phyloP scores from a whole-genome alignment of 2,113 vertebrate genomes.

The Salminus brasiliensis region DNA sequence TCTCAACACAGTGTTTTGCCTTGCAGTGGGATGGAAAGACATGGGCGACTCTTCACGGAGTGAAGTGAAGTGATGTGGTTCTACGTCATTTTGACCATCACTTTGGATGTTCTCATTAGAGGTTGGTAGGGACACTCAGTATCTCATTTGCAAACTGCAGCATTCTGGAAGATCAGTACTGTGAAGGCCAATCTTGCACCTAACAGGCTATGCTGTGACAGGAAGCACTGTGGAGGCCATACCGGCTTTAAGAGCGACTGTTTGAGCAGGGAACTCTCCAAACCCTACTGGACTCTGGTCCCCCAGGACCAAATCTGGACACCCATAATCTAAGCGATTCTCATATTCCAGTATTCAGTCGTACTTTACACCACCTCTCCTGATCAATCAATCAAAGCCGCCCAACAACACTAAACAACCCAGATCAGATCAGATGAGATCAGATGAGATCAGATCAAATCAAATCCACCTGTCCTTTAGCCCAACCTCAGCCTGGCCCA shows the following conservation, averaged over 20 bases:
- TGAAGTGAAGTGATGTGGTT: no score
- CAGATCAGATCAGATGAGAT: conserved; percentile 13
- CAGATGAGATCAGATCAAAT: conserved; percentile 13
- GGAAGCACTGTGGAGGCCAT: neutral
- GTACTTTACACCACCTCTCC: neutral
- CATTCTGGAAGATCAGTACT: no score
- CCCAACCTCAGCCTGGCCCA: neutral
- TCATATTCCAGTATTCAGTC: neutral
- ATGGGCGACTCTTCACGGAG: no score
- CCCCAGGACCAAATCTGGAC: neutral
- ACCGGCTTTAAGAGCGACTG: neutral
- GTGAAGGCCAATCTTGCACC: neutral
- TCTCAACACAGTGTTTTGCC: no score
- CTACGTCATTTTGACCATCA: no score
- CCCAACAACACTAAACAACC: neutral
- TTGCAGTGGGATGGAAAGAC: no score
- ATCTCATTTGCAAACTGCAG: neutral
- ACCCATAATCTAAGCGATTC: neutral
- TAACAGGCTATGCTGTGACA: neutral
- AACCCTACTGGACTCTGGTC: neutral
- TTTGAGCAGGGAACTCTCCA: neutral
- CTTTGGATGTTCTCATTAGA: neutral
- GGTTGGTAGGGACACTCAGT: neutral
- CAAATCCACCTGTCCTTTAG: conserved; percentile 1
- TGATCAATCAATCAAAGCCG: conserved; percentile 9